Base-by-base conservation (phyloP, 2,888 invertebrate species). In the Spialia ferax region DNA sequence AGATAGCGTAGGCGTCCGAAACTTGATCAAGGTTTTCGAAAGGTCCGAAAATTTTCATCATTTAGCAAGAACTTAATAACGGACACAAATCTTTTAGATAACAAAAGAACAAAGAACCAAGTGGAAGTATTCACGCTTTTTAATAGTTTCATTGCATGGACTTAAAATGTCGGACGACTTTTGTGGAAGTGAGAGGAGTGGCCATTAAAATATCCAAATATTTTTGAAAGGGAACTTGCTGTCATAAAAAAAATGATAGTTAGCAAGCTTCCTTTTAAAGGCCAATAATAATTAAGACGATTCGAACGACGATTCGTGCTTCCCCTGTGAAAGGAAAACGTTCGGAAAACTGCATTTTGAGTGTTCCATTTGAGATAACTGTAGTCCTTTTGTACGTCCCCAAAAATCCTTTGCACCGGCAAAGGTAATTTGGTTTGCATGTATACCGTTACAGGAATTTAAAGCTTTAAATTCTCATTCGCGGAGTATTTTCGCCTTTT, bases 401-500 rank as follows among this genome's bases (percentile, higher is more conserved):
- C 18, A 8, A 18, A 45, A 45, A 45, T 45, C 42, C 18, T 45
- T 45, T 45, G 18, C 15, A 45, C 18, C 1, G 15, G 15, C 42
- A 45, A 45, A 45, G 7, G 42, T 42, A 42, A 42, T 42, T 42
- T 42, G 45, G 18, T 45, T 45, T 45, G 45, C 18, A 45, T 45
- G 8, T 45, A 42, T 42, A 42, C 42, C 15, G n/a, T 5, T 45
- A 45, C 18, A 45, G 45, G 18, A 45, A 45, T 45, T 45, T 20
- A 45, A 10, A 20, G 45, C 45, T 45, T 45, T 18, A 10, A 45
- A 45, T 48, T 48, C 45, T 18, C 2, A 2, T 45, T 18, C 2
- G 0, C 11, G 20, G 3, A 48, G 18, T 7, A 42, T 42, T 42
- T 15, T 18, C 42, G 42, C 15, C 15, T 42, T 42, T 42, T 15